Evolutionary conservation across 35 echinoderm and acorn worm species (phyloP).

Genomic region (Hemicentrotus pulcherrimus): DNA sequence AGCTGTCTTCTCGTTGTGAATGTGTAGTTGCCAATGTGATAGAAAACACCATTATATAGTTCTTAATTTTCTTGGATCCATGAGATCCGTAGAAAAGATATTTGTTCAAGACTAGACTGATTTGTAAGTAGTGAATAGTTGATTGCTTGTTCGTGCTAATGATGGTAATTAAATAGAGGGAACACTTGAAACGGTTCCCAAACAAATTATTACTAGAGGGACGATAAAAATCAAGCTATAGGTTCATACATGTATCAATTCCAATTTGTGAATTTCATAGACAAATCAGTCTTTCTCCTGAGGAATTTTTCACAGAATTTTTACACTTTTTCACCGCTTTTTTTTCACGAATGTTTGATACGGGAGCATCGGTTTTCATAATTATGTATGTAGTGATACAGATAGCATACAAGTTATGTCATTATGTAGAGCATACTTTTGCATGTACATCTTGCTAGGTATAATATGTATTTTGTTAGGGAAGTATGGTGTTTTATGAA

Average conservation of each 20-base stretch:
- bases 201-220: constrained; percentile 9
- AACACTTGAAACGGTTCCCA: neutral
- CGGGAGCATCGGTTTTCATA: neutral
- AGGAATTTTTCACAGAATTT: neutral
- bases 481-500: constrained; percentile 22
- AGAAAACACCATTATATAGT: neutral
- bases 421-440: constrained; percentile 35
- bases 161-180: neutral
- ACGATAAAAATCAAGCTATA: neutral
- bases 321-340: neutral
- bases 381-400: constrained; percentile 20
- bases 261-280: neutral
- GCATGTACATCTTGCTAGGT: constrained; percentile 19
- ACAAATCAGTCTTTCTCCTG: neutral
- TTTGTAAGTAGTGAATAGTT: neutral
- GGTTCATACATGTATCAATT: neutral
- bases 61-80: neutral
- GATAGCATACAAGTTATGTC: neutral
- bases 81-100: neutral
- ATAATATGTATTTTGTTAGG: neutral
- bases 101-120: neutral
- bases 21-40: constrained; percentile 2
- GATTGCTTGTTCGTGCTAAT: neutral
- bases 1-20: neutral
- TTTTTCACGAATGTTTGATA: constrained; percentile 23